Evolutionary conservation across 1,140 invertebrate genomes (phyloP), one percentile per base, ranked within the genome.

Genomic region (Drosophila varians): DNA sequence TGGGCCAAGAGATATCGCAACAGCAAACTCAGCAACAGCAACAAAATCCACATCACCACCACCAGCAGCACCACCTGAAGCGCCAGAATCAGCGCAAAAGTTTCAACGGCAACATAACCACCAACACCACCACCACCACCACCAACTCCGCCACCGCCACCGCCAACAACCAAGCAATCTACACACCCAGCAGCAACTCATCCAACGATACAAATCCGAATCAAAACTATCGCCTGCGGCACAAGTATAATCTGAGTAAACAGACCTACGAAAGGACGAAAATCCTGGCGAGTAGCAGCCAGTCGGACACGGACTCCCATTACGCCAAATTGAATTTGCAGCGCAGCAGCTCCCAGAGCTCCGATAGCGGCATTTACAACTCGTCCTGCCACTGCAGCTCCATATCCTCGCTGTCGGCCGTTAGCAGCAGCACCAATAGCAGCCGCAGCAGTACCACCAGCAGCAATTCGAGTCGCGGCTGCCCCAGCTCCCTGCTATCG

Each of bases 1-100:
- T 90, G 89, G 89, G 89, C 87, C 89, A 90, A 84, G 89, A 90
- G 89, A 78, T 90, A 90, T 90, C 89, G 47, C 89, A 90, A 19
- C 89, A 90, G 70, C 71, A 90, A 75, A 83, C 76, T 53, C 89
- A 87, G 66, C 75, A 76, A 78, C 73, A 86, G 65, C 68, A 69
- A 74, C 28, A 73, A 38, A 14, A 16, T 16, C 73, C 48, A 74
- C 19, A 77, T 40, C 70, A 82, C 55, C 23, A 89, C 72, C 79
- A 74, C 60, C 61, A 86, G 11, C 60, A 73, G 56, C 75, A 66
- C 53, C 65, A 64, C 36, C 38, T 42, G 6, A 86, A 73, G 53
- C 73, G 57, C 52, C 42, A 56, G n/a, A 65, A 45, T 9, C 52
- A 75, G 52, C 72, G 53, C 9, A 69, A 77, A 12, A 75, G 49